Conservation (phyloP, 1,140 invertebrate genomes). For the Danaus melanippus region DNA sequence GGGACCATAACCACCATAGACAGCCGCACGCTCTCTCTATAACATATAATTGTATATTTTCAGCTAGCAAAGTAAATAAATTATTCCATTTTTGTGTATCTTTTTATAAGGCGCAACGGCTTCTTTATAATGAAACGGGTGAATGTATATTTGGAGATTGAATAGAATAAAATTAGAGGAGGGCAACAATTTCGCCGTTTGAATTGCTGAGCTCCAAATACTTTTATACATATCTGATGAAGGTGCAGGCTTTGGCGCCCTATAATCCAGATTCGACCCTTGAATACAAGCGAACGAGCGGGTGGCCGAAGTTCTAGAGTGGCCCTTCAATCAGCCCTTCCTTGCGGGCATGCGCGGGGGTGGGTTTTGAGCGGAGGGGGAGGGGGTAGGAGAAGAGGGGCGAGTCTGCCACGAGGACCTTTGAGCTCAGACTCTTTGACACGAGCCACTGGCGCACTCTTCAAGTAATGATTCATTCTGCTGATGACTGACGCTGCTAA, state of each 20-base stretch:
- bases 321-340: slow-evolving; percentile 69
- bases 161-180: slow-evolving; percentile 49
- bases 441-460: slow-evolving; percentile 69
- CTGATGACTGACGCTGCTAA: slow-evolving; percentile 68
- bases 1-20: slow-evolving; percentile 30
- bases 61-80: slow-evolving; percentile 19
- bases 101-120: slow-evolving; percentile 11
- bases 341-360: slow-evolving; percentile 53
- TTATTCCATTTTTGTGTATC: slow-evolving; percentile 18
- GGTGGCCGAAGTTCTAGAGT: slow-evolving; percentile 66
- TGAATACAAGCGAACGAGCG: slow-evolving; percentile 68
- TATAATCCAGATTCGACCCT: slow-evolving; percentile 69
- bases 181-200: slow-evolving; percentile 50
- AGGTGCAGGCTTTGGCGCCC: slow-evolving; percentile 65
- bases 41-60: slow-evolving; percentile 29
- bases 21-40: slow-evolving; percentile 15
- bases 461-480: slow-evolving; percentile 72
- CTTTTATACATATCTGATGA: slow-evolving; percentile 68
- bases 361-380: slow-evolving; percentile 18
- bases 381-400: slow-evolving; percentile 16
- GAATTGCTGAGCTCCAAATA: slow-evolving; percentile 54
- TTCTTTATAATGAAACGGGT: slow-evolving; percentile 11
- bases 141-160: slow-evolving; percentile 24
- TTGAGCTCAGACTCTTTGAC: slow-evolving; percentile 69
- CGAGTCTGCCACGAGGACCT: slow-evolving; percentile 45